phyloP scores from a whole-genome alignment of 2,113 vertebrate species.

The Cyprinus carpio region DNA sequence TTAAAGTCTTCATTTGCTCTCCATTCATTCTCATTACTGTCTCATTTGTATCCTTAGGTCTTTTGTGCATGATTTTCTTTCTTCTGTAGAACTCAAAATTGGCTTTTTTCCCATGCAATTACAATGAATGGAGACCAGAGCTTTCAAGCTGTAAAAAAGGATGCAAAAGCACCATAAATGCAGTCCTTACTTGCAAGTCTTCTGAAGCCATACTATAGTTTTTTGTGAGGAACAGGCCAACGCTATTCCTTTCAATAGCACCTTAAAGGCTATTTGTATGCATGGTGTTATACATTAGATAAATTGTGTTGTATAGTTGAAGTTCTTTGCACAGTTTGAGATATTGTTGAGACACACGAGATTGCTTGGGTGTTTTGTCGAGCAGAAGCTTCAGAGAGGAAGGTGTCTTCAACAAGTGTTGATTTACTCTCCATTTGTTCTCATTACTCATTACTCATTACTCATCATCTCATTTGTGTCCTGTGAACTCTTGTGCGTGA shows the following conservation, averaged over 20 bases:
- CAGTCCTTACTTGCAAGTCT: not conserved
- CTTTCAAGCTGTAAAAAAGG: conserved; percentile 7
- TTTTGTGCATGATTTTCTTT: not conserved
- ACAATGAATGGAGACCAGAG: not conserved
- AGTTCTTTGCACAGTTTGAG: not conserved
- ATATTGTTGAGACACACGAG: not conserved
- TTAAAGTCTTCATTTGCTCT: not conserved
- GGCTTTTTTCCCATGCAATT: not conserved
- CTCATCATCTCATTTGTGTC: not conserved
- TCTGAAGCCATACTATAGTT: not conserved
- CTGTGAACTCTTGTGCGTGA: not conserved
- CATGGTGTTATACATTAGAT: too few species aligned
- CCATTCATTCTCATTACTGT: not conserved
- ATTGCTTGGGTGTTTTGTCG: not conserved
- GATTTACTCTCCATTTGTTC: not conserved
- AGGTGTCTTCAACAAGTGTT: not conserved
- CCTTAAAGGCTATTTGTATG: too few species aligned
- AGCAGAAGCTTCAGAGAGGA: not conserved
- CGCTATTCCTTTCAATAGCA: too few species aligned
- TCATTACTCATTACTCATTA: not conserved
- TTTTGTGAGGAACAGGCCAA: too few species aligned
- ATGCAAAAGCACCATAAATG: not conserved
- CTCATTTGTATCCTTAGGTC: not conserved
- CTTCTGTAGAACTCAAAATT: not conserved
- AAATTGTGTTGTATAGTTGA: not conserved